Conservation (phyloP, 2,797 vertebrate genomes). For the Rhynchonycteris naso region DNA sequence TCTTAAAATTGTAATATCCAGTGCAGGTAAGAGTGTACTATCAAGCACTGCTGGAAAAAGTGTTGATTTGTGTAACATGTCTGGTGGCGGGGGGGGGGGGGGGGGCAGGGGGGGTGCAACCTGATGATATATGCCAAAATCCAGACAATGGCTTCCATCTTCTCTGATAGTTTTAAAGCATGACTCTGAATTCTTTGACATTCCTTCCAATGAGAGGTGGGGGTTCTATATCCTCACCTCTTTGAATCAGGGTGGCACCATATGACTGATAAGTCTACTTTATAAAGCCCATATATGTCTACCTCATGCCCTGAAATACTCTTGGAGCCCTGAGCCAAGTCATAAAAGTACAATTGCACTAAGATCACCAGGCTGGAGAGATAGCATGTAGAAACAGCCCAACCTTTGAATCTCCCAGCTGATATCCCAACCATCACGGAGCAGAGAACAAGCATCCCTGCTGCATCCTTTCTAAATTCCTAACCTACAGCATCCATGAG, state of each 20-base stretch:
- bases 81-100: no score
- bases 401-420: not conserved
- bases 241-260: not conserved
- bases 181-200: not conserved
- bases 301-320: not conserved
- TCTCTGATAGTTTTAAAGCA: constrained; percentile 3
- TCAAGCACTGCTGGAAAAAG: not conserved
- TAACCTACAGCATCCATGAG: not conserved
- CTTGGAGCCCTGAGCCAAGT: not conserved
- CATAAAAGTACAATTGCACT: not conserved
- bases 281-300: not conserved
- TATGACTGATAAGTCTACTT: not conserved
- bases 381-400: not conserved
- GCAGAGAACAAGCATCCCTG: not conserved
- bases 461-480: not conserved
- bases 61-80: not conserved
- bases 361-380: not conserved
- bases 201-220: not conserved
- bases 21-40: not conserved
- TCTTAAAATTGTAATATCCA: constrained; percentile 2
- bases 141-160: not conserved
- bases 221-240: not conserved
- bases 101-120: not conserved
- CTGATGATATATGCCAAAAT: constrained; percentile 23
- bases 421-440: not conserved